These are phyloP conservation scores for Anaspis maculata DNA, from an alignment of 2,888 invertebrate species.

Conservation along the genomic window DNA sequence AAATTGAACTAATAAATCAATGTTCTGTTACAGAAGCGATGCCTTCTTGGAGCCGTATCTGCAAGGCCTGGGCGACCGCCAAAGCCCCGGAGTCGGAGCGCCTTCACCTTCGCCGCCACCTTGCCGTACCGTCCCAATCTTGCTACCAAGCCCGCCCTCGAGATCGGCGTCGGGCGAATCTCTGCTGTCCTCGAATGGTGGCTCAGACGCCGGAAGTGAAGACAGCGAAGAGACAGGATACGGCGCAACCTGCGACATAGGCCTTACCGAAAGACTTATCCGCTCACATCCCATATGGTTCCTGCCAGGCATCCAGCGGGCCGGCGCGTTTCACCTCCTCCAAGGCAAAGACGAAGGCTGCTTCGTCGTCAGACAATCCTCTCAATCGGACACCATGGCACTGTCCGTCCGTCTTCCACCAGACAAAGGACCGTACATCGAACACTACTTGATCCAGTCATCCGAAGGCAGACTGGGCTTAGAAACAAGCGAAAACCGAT, in stretches of 20 bases:
- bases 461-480: slow-evolving; percentile 72
- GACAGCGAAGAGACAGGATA: slow-evolving; percentile 48
- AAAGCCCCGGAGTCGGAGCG: slow-evolving; percentile 37
- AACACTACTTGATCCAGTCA: slow-evolving; percentile 92
- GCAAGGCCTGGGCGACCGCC: slow-evolving; percentile 49
- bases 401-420: slow-evolving; percentile 83
- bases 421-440: slow-evolving; percentile 84
- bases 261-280: slow-evolving; percentile 77
- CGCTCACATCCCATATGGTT: slow-evolving; percentile 95
- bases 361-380: slow-evolving; percentile 91
- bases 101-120: slow-evolving; percentile 42
- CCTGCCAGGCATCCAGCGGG: slow-evolving; percentile 84
- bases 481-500: slow-evolving; percentile 89
- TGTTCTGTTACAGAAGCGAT: slow-evolving; percentile 62
- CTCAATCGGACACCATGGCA: slow-evolving; percentile 90
- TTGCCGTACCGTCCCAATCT: slow-evolving; percentile 25
- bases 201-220: slow-evolving; percentile 49
- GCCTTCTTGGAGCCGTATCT: slow-evolving; percentile 69
- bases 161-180: slow-evolving; percentile 50
- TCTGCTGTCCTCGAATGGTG: slow-evolving; percentile 54
- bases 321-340: slow-evolving; percentile 87
- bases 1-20: not conserved
- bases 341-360: slow-evolving; percentile 92
- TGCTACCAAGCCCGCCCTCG: slow-evolving; percentile 37
- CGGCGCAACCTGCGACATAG: slow-evolving; percentile 75